phyloP scores from a whole-genome alignment of 2,113 vertebrate genomes.

The Alligator mississippiensis region DNA sequence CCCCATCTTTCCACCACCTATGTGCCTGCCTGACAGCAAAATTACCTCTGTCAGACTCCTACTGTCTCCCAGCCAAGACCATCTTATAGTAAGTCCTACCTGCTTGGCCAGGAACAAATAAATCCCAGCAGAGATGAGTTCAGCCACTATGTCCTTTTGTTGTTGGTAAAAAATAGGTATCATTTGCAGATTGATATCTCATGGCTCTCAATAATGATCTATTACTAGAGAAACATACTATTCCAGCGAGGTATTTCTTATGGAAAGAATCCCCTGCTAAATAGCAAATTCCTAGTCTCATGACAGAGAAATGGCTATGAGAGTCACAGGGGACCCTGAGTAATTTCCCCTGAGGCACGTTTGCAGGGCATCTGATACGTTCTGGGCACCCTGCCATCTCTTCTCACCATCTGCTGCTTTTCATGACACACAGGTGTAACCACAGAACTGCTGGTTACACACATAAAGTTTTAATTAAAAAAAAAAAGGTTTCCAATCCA shows the following conservation, averaged over 20 bases:
- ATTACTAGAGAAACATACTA: background rate
- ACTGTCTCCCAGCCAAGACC: background rate
- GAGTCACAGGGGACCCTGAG: background rate
- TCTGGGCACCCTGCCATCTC: background rate
- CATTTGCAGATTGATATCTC: constrained; percentile 26
- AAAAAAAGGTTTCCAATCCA: background rate
- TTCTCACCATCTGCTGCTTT: constrained; percentile 20
- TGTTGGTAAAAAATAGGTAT: background rate
- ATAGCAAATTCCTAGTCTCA: background rate
- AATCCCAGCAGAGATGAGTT: background rate
- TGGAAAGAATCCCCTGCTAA: background rate
- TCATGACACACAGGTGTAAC: fast-evolving
- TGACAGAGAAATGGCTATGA: background rate
- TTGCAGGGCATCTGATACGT: background rate
- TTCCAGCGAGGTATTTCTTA: background rate
- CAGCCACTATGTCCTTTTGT: constrained; percentile 11
- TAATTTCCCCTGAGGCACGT: background rate
- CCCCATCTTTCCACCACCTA: no score
- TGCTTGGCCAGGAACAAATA: background rate
- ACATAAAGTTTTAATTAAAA: background rate
- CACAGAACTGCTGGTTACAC: background rate
- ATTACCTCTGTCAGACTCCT: background rate
- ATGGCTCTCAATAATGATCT: constrained; percentile 2
- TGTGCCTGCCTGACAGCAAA: background rate
- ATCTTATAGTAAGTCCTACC: background rate